Evolutionary conservation across 1,140 invertebrate genomes (phyloP).

Genomic region (Sitophilus oryzae): DNA sequence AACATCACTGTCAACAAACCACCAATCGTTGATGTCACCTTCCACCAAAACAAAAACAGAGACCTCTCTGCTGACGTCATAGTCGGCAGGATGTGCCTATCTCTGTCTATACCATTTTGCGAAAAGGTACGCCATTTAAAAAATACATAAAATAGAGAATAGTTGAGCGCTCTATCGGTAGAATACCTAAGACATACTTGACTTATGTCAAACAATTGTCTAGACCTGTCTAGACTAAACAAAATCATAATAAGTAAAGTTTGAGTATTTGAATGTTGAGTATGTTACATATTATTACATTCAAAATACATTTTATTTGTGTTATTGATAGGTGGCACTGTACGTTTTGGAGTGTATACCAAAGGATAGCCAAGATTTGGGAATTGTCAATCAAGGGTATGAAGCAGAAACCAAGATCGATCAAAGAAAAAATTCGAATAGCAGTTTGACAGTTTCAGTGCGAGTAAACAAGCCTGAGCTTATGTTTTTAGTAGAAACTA

Average conservation of each 20-base stretch:
- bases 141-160: too few relatives aligned
- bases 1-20: constrained; percentile 60
- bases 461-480: constrained; percentile 72
- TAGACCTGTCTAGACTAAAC: too few relatives aligned
- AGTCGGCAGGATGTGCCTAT: constrained; percentile 66
- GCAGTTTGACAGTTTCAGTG: constrained; percentile 60
- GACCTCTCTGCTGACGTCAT: constrained; percentile 61
- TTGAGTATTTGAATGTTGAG: too few relatives aligned
- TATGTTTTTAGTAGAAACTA: constrained; percentile 66
- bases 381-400: constrained; percentile 64
- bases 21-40: constrained; percentile 61
- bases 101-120: constrained; percentile 66
- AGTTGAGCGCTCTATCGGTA: too few relatives aligned
- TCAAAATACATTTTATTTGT: too few relatives aligned
- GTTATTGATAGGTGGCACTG: too few relatives aligned
- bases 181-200: too few relatives aligned
- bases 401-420: constrained; percentile 41
- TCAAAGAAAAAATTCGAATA: constrained; percentile 36
- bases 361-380: constrained; percentile 49
- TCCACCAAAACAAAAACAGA: constrained; percentile 56
- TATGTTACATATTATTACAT: too few relatives aligned
- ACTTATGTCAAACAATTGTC: not conserved
- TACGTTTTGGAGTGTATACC: constrained; percentile 65
- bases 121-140: constrained; percentile 50
- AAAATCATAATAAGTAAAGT: too few relatives aligned